Evolutionary conservation across 2,888 invertebrate species (phyloP).

Genomic region (Phortica okadai): DNA sequence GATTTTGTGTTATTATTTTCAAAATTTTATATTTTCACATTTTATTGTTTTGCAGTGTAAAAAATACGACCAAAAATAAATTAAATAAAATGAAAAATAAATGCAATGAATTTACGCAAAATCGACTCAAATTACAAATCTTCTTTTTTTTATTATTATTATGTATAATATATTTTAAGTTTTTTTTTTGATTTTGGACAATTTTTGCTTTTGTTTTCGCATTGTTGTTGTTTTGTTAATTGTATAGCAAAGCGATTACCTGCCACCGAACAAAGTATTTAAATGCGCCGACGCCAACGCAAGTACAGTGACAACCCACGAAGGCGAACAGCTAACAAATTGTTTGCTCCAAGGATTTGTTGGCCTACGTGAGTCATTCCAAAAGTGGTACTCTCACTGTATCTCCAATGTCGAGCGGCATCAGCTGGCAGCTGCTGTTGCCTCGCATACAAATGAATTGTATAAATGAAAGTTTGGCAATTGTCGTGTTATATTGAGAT

Average conservation of each 20-base stretch:
- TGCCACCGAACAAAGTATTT: conserved; percentile 5
- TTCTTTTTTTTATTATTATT: background rate
- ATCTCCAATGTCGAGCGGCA: too few species aligned
- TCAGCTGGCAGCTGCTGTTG: too few species aligned
- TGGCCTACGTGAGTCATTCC: too few species aligned
- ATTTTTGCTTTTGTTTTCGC: background rate
- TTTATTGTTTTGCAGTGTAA: background rate
- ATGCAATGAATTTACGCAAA: background rate
- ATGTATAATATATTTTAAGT: too few species aligned
- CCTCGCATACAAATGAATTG: too few species aligned
- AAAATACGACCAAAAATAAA: background rate
- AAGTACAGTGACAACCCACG: too few species aligned
- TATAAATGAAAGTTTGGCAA: too few species aligned
- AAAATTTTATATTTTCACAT: conserved; percentile 43
- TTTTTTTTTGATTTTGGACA: background rate
- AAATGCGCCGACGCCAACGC: conserved; percentile 10
- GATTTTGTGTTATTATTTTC: conserved; percentile 51
- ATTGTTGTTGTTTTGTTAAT: background rate
- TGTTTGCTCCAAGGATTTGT: too few species aligned
- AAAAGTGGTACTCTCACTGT: too few species aligned
- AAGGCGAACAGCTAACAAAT: too few species aligned
- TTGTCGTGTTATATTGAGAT: too few species aligned
- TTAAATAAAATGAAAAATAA: conserved; percentile 9
- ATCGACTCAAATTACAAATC: conserved; percentile 20
- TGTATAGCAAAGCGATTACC: background rate